Evolutionary conservation across 2,888 invertebrate genomes (phyloP), one percentile per base, ranked within the genome.

Genomic region (Dolomedes plantarius): DNA sequence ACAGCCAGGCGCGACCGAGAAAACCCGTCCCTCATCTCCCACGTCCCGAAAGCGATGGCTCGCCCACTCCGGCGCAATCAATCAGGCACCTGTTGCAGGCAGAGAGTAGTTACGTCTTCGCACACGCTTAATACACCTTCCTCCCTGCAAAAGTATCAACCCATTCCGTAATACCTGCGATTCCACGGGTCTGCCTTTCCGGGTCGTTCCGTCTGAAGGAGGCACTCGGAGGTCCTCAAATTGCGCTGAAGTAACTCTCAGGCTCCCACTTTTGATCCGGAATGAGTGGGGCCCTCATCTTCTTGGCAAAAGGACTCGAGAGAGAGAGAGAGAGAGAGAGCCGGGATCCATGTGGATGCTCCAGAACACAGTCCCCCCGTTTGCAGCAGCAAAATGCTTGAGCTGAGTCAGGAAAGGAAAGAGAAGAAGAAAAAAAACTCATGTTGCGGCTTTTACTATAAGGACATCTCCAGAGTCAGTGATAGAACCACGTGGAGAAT

Each of bases 221-320:
- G 76, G 71, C 76, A 65, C 83, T 72, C 72, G 64, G 68, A 41
- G 64, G 46, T 71, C 82, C 82, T 83, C 76, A 82, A 83, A 72
- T 76, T 67, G 73, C 68, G 77, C 77, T 85, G 77, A 78, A 85
- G 83, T 85, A 85, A 85, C 83, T 78, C 82, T 83, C 72, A 67
- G 69, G 68, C 77, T 77, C 67, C 77, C 77, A 85, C 83, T 85
- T 85, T 85, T 78, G 83, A 83, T 69, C 71, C 82, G 62, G 82
- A 71, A 76, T 46, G 75, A 76, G 83, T 23, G 73, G 32, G 32
- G n/a, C 16, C 67, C 65, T 46, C 83, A 83, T 50, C 65, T 73
- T 77, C 50, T 31, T n/a, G n/a, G n/a, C n/a, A n/a, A 56, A 72
- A 73, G 36, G 77, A 23, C 39, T 85, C 77, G 72, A 85, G 83